A percentile compares a stretch with the other conserved stretches of the same genome.
These are phyloP conservation scores for Martes flavigula DNA, from an alignment of 2,797 vertebrate genomes.

Conservation along the genomic window DNA sequence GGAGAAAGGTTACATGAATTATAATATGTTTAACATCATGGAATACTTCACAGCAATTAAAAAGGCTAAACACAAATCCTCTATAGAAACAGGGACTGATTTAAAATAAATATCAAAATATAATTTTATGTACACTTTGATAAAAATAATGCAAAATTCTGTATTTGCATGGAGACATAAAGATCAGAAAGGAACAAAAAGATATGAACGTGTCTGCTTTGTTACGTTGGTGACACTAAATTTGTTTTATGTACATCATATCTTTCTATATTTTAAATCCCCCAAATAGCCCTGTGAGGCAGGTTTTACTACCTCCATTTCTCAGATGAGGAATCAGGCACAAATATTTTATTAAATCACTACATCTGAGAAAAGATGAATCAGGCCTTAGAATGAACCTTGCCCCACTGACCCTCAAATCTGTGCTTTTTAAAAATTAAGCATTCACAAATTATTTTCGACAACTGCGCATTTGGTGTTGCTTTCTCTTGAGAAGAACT, in stretches of 20 bases:
- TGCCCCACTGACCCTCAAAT: not conserved
- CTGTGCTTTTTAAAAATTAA: not conserved
- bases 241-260: not conserved
- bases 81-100: not conserved
- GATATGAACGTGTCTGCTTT: not conserved
- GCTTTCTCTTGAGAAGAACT: constrained; percentile 11
- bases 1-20: not conserved
- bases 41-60: not conserved
- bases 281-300: not conserved
- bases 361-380: not conserved
- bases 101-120: not conserved
- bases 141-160: not conserved
- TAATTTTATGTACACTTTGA: not conserved
- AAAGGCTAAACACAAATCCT: not conserved
- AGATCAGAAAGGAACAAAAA: not conserved
- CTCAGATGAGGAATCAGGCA: not conserved
- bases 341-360: not conserved
- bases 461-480: not conserved
- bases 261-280: not conserved
- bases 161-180: not conserved
- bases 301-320: not conserved
- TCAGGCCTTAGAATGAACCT: not conserved
- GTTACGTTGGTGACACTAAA: not conserved
- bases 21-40: not conserved
- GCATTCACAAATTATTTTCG: not conserved